Conservation (phyloP, 2,888 invertebrate genomes). For the Eristalis pertinax region DNA sequence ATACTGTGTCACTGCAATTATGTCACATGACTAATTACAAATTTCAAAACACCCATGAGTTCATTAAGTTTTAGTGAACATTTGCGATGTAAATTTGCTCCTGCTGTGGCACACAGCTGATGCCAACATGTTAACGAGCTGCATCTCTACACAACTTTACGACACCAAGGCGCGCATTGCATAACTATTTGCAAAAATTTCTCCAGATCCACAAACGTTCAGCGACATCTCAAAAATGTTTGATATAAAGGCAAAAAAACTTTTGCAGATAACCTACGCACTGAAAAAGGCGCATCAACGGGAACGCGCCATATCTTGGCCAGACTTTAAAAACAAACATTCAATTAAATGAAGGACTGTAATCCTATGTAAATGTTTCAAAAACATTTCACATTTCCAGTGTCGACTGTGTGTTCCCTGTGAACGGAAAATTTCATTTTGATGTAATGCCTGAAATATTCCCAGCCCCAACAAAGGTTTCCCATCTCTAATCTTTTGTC, state of each 20-base stretch:
- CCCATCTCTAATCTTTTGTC: conserved; percentile 17
- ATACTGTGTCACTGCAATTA: neutral
- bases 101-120: neutral
- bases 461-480: neutral
- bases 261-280: neutral
- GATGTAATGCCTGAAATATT: conserved; percentile 6
- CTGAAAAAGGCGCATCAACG: neutral
- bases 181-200: neutral
- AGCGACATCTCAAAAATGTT: neutral
- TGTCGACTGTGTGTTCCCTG: conserved; percentile 7
- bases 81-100: neutral
- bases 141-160: no score
- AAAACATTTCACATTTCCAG: conserved; percentile 6
- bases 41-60: conserved; percentile 15
- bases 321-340: neutral
- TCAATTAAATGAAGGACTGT: conserved; percentile 11
- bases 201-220: neutral
- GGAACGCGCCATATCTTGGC: neutral
- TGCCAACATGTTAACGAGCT: neutral
- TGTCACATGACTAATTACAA: conserved; percentile 7
- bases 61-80: neutral
- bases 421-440: conserved; percentile 20
- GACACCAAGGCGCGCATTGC: no score
- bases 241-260: neutral
- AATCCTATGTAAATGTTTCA: conserved; percentile 27